Percentiles rank a stretch among this genome's conserved stretches.
These are phyloP conservation scores for Lanius ludovicianus DNA, from an alignment of 2,113 vertebrate genomes.

Conservation along the genomic window DNA sequence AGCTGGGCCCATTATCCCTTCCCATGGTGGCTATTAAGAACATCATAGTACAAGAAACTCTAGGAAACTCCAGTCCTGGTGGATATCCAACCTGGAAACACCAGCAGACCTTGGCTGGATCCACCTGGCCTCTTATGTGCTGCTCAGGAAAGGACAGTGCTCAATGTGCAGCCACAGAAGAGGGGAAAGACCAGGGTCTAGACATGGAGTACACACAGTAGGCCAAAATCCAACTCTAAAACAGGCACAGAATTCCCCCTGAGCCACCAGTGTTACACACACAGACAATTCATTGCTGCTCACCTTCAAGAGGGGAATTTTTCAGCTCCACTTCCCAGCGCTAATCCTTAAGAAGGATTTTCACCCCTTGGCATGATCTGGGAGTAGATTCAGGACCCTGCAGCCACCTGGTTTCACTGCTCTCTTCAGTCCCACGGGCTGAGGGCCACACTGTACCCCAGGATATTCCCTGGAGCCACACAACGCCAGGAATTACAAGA, in stretches of 20 bases:
- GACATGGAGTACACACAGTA: not conserved
- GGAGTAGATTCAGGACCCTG: not conserved
- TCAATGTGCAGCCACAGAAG: fast-evolving
- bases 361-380: fast-evolving
- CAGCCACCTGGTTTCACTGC: not conserved
- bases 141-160: not conserved
- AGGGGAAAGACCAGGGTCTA: not conserved
- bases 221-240: not conserved
- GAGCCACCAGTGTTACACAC: not conserved
- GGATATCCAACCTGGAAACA: not conserved
- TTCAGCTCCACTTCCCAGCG: not conserved
- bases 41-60: fast-evolving
- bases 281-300: not conserved
- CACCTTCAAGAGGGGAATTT: not conserved
- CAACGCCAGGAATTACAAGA: fast-evolving
- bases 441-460: fast-evolving
- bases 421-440: not conserved
- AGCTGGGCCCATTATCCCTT: not conserved
- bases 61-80: not conserved
- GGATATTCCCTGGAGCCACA: not conserved
- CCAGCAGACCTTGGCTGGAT: not conserved
- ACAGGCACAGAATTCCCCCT: not conserved
- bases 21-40: fast-evolving
- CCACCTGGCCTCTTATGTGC: fast-evolving
- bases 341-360: not conserved